Evolutionary conservation across 1,140 invertebrate species (phyloP).

Genomic region (Dinoponera quadriceps): DNA sequence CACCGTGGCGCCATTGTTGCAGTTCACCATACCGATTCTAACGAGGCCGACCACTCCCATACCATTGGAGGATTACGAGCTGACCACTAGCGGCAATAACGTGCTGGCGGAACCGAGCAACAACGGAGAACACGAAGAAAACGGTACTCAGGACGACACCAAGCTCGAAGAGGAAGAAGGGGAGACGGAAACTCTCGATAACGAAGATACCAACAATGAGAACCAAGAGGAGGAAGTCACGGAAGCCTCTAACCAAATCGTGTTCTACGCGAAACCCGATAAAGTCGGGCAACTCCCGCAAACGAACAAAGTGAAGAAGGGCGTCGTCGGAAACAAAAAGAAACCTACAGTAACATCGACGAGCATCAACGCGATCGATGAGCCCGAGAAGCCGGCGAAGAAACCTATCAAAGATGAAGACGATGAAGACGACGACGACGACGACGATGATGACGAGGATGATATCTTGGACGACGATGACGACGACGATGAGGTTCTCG

Average conservation of each 20-base stretch:
- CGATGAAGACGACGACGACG: slow-evolving; percentile 77
- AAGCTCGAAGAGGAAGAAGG: slow-evolving; percentile 14
- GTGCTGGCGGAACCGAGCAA: background rate
- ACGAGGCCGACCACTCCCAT: slow-evolving; percentile 61
- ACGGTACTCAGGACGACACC: slow-evolving; percentile 13
- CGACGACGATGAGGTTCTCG: slow-evolving; percentile 65
- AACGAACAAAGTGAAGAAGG: slow-evolving; percentile 67
- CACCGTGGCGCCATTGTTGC: slow-evolving; percentile 72
- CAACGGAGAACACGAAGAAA: slow-evolving; percentile 6
- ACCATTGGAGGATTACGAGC: slow-evolving; percentile 4
- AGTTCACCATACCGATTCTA: slow-evolving; percentile 78
- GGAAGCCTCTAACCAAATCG: slow-evolving; percentile 65
- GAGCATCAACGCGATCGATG: slow-evolving; percentile 77
- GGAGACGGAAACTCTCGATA: background rate
- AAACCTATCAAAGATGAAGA: slow-evolving; percentile 69
- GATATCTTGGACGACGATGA: slow-evolving; percentile 76
- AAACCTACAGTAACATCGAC: slow-evolving; percentile 73
- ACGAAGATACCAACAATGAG: slow-evolving; percentile 13
- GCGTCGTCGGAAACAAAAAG: slow-evolving; percentile 56
- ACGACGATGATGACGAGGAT: slow-evolving; percentile 20
- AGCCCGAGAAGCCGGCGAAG: slow-evolving; percentile 64
- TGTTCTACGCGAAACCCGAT: slow-evolving; percentile 45
- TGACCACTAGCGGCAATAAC: background rate
- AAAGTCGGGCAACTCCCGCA: slow-evolving; percentile 37
- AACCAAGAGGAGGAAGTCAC: slow-evolving; percentile 61